Evolutionary conservation across 2,888 invertebrate species (phyloP).

Genomic region (Zootermopsis nevadensis): DNA sequence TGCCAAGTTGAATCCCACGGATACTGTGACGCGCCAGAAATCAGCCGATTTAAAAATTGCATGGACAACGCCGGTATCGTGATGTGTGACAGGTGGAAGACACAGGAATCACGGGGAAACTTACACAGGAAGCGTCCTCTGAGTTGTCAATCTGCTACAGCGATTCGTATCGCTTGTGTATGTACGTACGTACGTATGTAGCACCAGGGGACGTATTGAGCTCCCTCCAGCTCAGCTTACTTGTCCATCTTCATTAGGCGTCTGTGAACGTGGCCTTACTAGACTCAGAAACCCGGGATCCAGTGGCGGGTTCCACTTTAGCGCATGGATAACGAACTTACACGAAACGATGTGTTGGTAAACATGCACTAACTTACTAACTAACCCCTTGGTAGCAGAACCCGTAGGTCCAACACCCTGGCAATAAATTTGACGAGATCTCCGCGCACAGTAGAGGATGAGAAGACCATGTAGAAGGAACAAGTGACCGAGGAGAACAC

Average conservation of each 20-base stretch:
- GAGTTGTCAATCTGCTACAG: background rate
- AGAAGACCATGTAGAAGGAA: too few relatives aligned
- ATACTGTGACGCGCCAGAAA: background rate
- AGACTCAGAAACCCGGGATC: background rate
- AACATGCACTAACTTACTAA: too few relatives aligned
- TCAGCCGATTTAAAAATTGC: background rate
- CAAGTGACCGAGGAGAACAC: too few relatives aligned
- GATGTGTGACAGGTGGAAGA: background rate
- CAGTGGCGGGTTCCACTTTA: background rate
- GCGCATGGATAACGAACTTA: too few relatives aligned
- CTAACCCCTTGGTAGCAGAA: too few relatives aligned
- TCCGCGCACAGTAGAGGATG: too few relatives aligned
- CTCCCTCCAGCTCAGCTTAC: background rate
- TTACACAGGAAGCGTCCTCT: background rate
- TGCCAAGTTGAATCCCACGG: background rate
- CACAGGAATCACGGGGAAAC: background rate
- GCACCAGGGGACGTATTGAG: slow-evolving; percentile 14
- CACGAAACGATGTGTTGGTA: too few relatives aligned
- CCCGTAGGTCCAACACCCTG: too few relatives aligned
- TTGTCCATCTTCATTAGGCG: slow-evolving; percentile 34
- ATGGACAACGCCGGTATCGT: background rate
- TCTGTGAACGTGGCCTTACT: background rate
- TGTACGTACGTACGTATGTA: background rate
- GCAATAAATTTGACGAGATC: too few relatives aligned
- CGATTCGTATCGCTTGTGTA: background rate